phyloP scores from a whole-genome alignment of 2,888 invertebrate genomes.

The Pherbina coryleti region DNA sequence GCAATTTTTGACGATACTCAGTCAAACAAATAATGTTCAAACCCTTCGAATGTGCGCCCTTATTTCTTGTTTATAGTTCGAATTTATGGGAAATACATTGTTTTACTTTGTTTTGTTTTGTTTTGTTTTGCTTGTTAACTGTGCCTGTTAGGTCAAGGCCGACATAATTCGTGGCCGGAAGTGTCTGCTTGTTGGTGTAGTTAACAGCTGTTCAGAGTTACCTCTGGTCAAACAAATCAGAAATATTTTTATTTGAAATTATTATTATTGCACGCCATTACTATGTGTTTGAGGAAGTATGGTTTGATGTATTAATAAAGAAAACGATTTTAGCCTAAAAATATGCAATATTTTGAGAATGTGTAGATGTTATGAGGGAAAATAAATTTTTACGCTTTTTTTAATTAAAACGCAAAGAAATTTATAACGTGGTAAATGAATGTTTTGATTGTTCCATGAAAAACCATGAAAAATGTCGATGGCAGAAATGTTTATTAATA shows the following conservation, averaged over 20 bases:
- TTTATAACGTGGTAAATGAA: too few relatives aligned
- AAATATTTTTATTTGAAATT: neutral
- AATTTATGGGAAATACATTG: neutral
- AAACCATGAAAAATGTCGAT: too few relatives aligned
- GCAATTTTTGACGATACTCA: neutral
- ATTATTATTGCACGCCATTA: neutral
- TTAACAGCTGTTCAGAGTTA: constrained; percentile 16
- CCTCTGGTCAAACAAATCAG: neutral
- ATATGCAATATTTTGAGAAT: neutral
- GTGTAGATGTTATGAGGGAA: neutral
- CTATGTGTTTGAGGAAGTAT: neutral
- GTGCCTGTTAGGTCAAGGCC: constrained; percentile 37
- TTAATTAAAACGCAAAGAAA: too few relatives aligned
- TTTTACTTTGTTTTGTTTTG: neutral
- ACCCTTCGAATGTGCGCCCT: neutral
- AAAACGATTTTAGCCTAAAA: neutral
- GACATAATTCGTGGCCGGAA: constrained; percentile 38
- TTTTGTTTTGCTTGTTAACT: neutral
- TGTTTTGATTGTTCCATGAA: too few relatives aligned
- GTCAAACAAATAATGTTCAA: neutral
- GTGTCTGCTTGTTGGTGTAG: constrained; percentile 18
- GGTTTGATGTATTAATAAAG: neutral
- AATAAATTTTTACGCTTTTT: too few relatives aligned
- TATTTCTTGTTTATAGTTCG: neutral
- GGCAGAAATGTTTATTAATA: neutral